Evolutionary conservation across 2,797 vertebrate genomes (phyloP).

Genomic region (Onychomys torridus): DNA sequence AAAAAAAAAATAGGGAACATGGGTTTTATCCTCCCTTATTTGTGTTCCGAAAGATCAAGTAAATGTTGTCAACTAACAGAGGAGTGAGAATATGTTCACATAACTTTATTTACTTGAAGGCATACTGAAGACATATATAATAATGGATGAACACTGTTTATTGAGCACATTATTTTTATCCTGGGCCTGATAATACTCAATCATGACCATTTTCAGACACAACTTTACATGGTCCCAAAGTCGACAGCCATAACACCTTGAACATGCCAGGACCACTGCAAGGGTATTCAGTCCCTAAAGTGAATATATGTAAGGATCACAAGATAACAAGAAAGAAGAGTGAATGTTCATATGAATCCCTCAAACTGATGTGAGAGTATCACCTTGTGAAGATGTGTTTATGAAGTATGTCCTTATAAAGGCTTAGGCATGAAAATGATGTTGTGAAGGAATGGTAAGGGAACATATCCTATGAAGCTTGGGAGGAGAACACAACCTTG

Average conservation of each 20-base stretch:
- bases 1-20: background rate
- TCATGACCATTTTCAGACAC: background rate
- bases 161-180: background rate
- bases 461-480: rapidly evolving
- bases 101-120: constrained; percentile 22
- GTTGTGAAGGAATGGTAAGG: too few species aligned
- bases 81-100: background rate
- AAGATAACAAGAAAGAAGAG: background rate
- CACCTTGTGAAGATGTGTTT: background rate
- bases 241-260: background rate
- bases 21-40: background rate
- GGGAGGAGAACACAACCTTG: background rate
- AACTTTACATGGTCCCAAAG: background rate
- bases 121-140: background rate
- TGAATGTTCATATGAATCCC: background rate
- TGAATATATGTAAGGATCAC: background rate
- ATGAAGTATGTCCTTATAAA: too few species aligned
- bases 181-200: background rate
- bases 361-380: background rate
- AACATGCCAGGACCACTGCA: background rate
- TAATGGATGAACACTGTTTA: background rate
- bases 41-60: background rate
- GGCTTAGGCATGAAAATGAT: background rate
- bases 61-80: background rate
- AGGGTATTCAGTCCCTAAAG: background rate